Evolutionary conservation across 2,797 vertebrate species (phyloP), one percentile per base, ranked within the genome.

Genomic region (Taenioides sp.): DNA sequence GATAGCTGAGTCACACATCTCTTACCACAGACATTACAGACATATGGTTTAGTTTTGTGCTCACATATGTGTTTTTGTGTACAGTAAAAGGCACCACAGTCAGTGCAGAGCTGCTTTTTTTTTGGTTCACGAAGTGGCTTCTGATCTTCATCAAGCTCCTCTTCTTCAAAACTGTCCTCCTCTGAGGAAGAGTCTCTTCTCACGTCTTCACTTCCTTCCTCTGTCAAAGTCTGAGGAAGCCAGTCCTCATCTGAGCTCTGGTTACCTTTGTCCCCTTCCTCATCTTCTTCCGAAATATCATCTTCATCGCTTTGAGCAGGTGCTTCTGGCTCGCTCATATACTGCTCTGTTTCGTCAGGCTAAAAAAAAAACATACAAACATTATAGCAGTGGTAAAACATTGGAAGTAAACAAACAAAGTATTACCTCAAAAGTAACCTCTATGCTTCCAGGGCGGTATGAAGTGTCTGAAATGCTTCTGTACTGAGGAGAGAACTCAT

Each of bases 1-100:
- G 73, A 71, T 0, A 5, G 22, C 73, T 83, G 68, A 1, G 63
- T 80, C 0, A 72, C 54, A 0, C 75, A 89, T 72, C 87, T 78
- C 67, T 84, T 88, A 0, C 86, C 87, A 43, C 87, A 90, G 11
- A 86, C 73, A 22, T 74, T 78, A 50, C 86, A 91, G 22, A 63
- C 72, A 27, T 60, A 76, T 1, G 84, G 84, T 34, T 88, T 89
- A 7, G 67, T 55, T 80, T 84, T 89, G 76, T 88, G 74, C 71
- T 84, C 83, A 1, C 89, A 90, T 0, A 49, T 76, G 76, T 88
- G 87, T 65, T 86, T 89, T 18, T 5, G 16, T 9, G 28, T 18
- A 5, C 28, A 49, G 20, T 80, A 83, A 69, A 88, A 85, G 17
- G 52, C 10, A 7, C 81, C 87, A 49, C 86, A 87, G 3, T 88